phyloP scores from a whole-genome alignment of 2,888 invertebrate genomes.

The Spicauda simplicius region DNA sequence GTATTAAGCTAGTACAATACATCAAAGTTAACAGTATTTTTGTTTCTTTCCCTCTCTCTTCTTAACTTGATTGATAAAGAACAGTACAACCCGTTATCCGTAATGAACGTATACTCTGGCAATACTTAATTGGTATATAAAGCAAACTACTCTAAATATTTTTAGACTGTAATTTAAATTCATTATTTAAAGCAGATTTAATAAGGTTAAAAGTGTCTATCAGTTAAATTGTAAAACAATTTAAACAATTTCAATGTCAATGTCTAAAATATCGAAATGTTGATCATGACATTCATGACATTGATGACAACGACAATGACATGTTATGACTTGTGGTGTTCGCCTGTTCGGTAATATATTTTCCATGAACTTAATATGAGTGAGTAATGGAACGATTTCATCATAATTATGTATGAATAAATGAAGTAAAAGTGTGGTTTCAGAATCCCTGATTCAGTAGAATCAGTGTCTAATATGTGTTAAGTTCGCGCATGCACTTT shows the following conservation, averaged over 20 bases:
- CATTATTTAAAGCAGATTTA: no score
- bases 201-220: no score
- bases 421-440: slow-evolving; percentile 29
- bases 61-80: no score
- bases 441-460: background rate
- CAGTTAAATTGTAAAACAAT: background rate
- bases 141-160: no score
- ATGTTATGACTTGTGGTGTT: background rate
- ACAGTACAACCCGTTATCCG: no score
- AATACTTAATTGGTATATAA: no score
- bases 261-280: background rate
- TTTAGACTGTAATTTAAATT: no score
- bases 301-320: slow-evolving; percentile 7
- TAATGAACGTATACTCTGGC: no score
- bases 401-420: slow-evolving; percentile 41
- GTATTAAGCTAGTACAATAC: no score
- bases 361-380: background rate
- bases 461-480: background rate
- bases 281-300: slow-evolving; percentile 6
- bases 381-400: slow-evolving; percentile 39
- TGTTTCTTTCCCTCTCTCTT: no score
- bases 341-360: background rate
- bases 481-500: slow-evolving; percentile 19
- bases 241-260: background rate
- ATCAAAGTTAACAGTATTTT: no score